Evolutionary conservation across 2,888 invertebrate genomes (phyloP), one percentile per base, ranked within the genome.

Genomic region (Dyspetes luteomarginatus): DNA sequence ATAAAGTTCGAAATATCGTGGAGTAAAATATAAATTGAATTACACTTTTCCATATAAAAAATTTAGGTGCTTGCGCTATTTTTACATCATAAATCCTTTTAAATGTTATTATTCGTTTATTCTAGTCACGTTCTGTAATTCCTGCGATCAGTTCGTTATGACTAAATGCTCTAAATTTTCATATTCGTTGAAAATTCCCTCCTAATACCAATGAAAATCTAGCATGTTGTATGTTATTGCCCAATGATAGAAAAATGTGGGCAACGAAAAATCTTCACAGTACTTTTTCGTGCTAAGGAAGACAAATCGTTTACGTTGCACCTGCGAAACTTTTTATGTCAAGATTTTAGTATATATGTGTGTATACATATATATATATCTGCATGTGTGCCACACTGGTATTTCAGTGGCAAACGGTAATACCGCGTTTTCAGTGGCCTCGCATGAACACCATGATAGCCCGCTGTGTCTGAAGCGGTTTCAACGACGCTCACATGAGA

Each of bases 331-430:
- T 19, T 64, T 72, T 72, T 36, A n/a, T 43, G 55, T 41, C 22
- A 12, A 55, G 56, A 15, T 28, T 28, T 30, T 56, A 30, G 12
- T 15, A 62, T n/a, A 43, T 15, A 24, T 24, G 43, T 36, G 17
- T 55, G 4, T 55, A 30, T 12, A 12, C 22, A 9, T 56, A 1
- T 30, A 19, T 58, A 12, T n/a, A n/a, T n/a, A n/a, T n/a, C n/a
- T n/a, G n/a, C n/a, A n/a, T n/a, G n/a, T n/a, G n/a, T n/a, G n/a
- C n/a, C n/a, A n/a, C n/a, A 5, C 2, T 1, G 5, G 43, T 24
- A 43, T 48, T 56, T 45, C 56, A 19, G 36, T 67, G 36, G 24
- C 26, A 26, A 75, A 60, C 48, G 28, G 45, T 67, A 68, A 5
- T 15, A 62, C 19, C 60, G 4, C 36, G 50, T 52, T 30, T 12